Evolutionary conservation across 1,140 invertebrate species (phyloP).

Genomic region (Cherax destructor): DNA sequence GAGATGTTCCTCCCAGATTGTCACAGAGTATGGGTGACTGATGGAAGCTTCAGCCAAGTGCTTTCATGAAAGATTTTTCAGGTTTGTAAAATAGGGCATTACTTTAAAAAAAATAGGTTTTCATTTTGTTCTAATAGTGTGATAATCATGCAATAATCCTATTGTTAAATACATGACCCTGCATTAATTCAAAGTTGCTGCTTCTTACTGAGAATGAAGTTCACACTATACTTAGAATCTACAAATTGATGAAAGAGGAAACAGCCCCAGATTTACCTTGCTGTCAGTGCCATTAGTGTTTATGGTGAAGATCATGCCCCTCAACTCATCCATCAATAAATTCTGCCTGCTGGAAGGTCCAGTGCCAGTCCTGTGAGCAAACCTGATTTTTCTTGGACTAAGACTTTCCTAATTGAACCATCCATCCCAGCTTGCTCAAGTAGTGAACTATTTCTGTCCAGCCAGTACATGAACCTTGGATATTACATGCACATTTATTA

Average conservation of each 20-base stretch:
- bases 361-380: slow-evolving; percentile 84
- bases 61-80: slow-evolving; percentile 71
- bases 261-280: slow-evolving; percentile 75
- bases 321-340: slow-evolving; percentile 83
- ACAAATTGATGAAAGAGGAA: no score
- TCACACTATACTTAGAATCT: no score
- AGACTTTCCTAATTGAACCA: slow-evolving; percentile 75
- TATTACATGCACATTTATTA: no score
- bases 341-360: slow-evolving; percentile 79
- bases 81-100: no score
- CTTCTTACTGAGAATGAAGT: no score
- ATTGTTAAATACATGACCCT: no score
- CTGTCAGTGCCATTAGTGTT: slow-evolving; percentile 88
- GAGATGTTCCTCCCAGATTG: slow-evolving; percentile 84
- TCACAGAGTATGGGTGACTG: slow-evolving; percentile 87
- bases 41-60: slow-evolving; percentile 82
- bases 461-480: slow-evolving; percentile 50
- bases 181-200: no score
- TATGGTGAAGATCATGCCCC: slow-evolving; percentile 86
- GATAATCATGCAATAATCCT: no score
- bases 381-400: slow-evolving; percentile 77
- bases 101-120: no score
- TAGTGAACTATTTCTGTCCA: slow-evolving; percentile 38
- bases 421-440: slow-evolving; percentile 78
- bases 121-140: no score